phyloP scores from a whole-genome alignment of 2,113 vertebrate genomes.

The Marcusenius ussheri region DNA sequence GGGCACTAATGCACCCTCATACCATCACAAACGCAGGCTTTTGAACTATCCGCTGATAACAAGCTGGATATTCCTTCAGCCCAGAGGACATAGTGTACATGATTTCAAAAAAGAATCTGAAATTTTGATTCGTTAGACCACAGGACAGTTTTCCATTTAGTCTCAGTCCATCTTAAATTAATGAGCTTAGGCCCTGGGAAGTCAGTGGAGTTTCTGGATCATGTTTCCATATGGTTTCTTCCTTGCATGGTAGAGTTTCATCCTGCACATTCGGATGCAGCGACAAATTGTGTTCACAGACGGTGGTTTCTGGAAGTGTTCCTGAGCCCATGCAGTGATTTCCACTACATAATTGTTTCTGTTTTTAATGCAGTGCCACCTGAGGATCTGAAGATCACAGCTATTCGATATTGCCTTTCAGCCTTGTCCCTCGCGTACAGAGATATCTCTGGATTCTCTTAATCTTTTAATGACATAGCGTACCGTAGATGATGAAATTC shows the following conservation, averaged over 20 bases:
- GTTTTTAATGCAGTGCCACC: background rate
- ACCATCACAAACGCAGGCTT: background rate
- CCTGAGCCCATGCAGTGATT: background rate
- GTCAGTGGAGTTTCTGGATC: background rate
- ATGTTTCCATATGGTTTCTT: background rate
- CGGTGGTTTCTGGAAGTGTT: background rate
- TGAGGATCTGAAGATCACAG: background rate
- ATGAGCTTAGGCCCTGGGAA: background rate
- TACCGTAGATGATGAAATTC: background rate
- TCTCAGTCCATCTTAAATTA: background rate
- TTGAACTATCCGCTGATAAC: background rate
- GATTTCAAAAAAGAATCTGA: background rate
- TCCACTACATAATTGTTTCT: background rate
- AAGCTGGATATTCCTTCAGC: background rate
- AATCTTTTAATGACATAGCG: background rate
- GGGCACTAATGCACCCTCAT: background rate
- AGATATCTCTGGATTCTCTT: background rate
- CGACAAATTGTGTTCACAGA: background rate
- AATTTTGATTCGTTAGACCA: background rate
- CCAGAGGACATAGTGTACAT: background rate
- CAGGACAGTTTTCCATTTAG: background rate
- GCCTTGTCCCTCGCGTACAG: background rate
- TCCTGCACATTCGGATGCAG: background rate
- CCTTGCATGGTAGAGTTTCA: background rate
- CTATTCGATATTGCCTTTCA: background rate